phyloP scores from a whole-genome alignment of 2,888 invertebrate genomes.

The Automeris io region DNA sequence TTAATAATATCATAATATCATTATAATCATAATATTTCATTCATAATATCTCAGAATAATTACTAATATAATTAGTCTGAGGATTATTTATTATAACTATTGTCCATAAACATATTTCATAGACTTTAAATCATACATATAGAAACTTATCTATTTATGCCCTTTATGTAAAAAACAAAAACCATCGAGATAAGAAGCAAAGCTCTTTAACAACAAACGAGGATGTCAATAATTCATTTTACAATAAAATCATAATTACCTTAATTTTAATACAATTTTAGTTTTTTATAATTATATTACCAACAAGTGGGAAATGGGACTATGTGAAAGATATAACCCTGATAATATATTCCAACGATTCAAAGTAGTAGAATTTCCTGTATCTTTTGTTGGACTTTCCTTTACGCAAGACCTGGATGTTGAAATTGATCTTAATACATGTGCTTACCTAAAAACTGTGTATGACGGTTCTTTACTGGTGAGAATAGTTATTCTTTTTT shows the following conservation, averaged over 20 bases:
- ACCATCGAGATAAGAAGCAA: no score
- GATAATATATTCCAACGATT: slow-evolving; percentile 56
- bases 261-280: slow-evolving; percentile 9
- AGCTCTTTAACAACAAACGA: no score
- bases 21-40: no score
- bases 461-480: slow-evolving; percentile 50
- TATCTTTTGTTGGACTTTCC: slow-evolving; percentile 51
- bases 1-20: no score
- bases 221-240: not conserved
- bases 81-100: no score
- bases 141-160: no score
- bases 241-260: not conserved
- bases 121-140: no score
- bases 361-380: slow-evolving; percentile 57
- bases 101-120: no score
- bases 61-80: no score
- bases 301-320: slow-evolving; percentile 7
- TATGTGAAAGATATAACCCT: slow-evolving; percentile 39
- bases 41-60: no score
- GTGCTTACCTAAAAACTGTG: slow-evolving; percentile 57
- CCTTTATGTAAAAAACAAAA: no score
- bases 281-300: not conserved
- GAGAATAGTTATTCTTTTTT: slow-evolving; percentile 13
- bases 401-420: slow-evolving; percentile 43
- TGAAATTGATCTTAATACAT: slow-evolving; percentile 41